Evolutionary conservation across 2,797 vertebrate species (phyloP), one percentile per base, ranked within the genome.

Genomic region (Hapalemur alaotrensis): DNA sequence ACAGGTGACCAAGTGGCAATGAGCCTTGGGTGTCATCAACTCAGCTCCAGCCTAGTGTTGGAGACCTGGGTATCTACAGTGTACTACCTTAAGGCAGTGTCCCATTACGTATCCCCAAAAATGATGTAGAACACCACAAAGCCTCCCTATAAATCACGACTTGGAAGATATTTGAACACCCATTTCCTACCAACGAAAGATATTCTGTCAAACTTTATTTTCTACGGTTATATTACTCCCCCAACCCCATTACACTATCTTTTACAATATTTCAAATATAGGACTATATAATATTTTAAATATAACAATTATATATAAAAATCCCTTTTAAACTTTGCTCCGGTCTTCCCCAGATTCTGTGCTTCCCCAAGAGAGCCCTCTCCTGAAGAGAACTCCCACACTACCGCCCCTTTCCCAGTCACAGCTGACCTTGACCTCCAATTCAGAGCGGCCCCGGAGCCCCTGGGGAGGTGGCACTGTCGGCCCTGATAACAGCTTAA

Each of bases 11-110:
- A 11, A 17, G 12, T 0, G 46, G 59, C 22, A 20, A 1, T 0
- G 17, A 43, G 38, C 43, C 41, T 50, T 8, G 2, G 7, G 15
- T 13, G 18, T 14, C 83, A 38, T 9, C 61, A 9, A 0, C 20
- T 7, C 2, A 0, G 32, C 25, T 61, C 72, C 10, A 20, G 5
- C 57, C 30, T 22, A 0, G 1, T 22, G 23, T 81, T 12, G 2
- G 28, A 11, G 25, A 50, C 23, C 61, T 28, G 6, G 25, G 2
- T 7, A 28, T 32, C 43, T 18, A 35, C 32, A 7, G 41, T 4
- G 14, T 63, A 12, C 13, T 69, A 38, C 38, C 41, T 82, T 65
- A 79, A 70, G 7, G 63, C 32, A 12, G 72, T 10, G 9, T 43
- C 38, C 41, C 15, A 11, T 10, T 41, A 43, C 28, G 15, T 18